A percentile compares a stretch with the other conserved stretches of the same genome.
These are phyloP conservation scores for Physocephala rufipes DNA, from an alignment of 2,888 invertebrate species.

Conservation along the genomic window DNA sequence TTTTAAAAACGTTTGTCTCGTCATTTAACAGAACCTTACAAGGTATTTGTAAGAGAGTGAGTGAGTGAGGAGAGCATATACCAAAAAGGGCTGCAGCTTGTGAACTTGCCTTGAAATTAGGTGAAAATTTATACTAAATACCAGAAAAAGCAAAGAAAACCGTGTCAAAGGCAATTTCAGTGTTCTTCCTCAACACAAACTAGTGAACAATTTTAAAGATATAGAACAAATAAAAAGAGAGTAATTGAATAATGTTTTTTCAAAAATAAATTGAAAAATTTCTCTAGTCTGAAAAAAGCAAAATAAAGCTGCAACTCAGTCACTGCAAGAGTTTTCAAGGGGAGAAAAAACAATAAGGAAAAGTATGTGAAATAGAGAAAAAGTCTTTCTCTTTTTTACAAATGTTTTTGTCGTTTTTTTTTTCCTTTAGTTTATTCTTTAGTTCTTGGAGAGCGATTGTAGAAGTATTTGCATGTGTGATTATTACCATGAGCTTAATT, in stretches of 20 bases:
- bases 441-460: too few species aligned
- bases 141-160: conserved; percentile 35
- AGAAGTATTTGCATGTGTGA: too few species aligned
- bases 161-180: conserved; percentile 25
- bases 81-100: conserved; percentile 39
- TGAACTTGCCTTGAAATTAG: conserved; percentile 49
- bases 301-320: background rate
- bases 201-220: conserved; percentile 4
- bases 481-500: too few species aligned
- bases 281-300: background rate
- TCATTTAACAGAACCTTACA: background rate
- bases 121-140: conserved; percentile 47
- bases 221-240: conserved; percentile 13
- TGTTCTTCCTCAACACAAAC: conserved; percentile 3
- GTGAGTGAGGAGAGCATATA: conserved; percentile 29
- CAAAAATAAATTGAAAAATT: background rate
- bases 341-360: background rate
- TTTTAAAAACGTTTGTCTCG: conserved; percentile 43
- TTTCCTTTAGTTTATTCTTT: too few species aligned
- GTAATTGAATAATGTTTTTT: background rate
- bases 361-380: conserved; percentile 14
- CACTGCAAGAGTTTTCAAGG: conserved; percentile 8
- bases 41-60: conserved; percentile 32
- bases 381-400: too few species aligned
- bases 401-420: too few species aligned